These are phyloP conservation scores for Natrix natrix DNA, from an alignment of 2,797 vertebrate species.

Conservation along the genomic window DNA sequence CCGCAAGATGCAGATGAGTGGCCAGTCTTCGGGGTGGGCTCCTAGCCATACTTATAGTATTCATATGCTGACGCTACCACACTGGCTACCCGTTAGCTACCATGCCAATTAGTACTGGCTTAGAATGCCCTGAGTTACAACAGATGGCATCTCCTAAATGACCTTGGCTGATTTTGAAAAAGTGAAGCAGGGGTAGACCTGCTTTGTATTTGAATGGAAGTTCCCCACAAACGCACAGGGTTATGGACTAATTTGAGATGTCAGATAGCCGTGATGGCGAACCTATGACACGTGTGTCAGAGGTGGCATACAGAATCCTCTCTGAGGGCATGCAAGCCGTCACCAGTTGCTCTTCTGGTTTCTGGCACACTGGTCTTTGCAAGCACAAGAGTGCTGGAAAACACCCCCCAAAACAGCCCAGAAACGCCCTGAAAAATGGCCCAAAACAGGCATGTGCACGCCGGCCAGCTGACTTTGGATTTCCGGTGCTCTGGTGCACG, in stretches of 20 bases:
- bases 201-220: background rate
- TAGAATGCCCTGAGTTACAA: background rate
- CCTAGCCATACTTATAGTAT: background rate
- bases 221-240: background rate
- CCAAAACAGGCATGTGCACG: no score
- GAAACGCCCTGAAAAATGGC: no score
- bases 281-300: no score
- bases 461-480: no score
- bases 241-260: background rate
- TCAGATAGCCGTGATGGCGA: background rate
- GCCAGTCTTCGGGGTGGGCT: background rate
- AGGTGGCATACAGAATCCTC: no score
- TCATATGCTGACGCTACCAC: background rate
- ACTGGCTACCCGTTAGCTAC: background rate
- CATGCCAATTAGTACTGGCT: background rate
- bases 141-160: background rate
- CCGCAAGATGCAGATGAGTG: background rate
- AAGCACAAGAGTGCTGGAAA: no score
- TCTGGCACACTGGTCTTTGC: no score
- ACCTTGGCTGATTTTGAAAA: background rate
- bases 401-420: no score
- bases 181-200: background rate
- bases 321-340: no score
- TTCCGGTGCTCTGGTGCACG: no score
- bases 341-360: no score